Percentiles rank a stretch among this genome's conserved stretches.
Conservation (phyloP, 2,113 vertebrate genomes). For the Mormyrus lacerda region DNA sequence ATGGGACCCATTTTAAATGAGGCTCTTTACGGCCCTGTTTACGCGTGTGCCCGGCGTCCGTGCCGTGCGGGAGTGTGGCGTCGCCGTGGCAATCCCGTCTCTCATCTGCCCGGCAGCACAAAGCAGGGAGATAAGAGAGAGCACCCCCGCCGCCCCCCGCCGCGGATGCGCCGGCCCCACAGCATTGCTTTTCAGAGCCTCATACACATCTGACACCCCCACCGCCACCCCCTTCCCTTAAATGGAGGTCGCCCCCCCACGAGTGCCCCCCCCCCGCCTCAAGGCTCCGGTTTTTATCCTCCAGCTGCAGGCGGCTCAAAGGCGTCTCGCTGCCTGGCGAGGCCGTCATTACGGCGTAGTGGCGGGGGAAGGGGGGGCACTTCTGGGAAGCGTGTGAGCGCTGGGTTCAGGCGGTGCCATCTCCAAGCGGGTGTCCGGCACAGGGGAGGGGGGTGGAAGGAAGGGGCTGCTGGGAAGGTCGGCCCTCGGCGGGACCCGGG, state of each 20-base stretch:
- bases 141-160: neutral
- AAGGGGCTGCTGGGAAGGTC: constrained; percentile 8
- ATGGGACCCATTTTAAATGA: neutral
- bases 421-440: neutral
- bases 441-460: neutral
- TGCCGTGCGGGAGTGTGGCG: neutral
- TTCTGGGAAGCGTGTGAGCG: neutral
- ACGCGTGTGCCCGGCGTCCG: neutral
- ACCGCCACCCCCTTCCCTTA: neutral
- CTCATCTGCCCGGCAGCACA: neutral
- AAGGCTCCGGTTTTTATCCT: neutral
- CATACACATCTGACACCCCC: neutral
- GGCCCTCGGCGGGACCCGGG: neutral
- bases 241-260: constrained; percentile 1
- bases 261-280: neutral
- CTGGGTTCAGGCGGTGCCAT: neutral
- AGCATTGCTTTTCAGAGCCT: neutral
- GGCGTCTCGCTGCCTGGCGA: neutral
- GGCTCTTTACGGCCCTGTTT: neutral
- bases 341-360: neutral
- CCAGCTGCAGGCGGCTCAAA: constrained; percentile 4
- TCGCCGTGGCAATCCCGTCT: neutral
- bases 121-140: neutral
- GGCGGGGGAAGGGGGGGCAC: neutral
- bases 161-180: neutral